Conservation (phyloP, 2,113 vertebrate species). For the Acanthisitta chloris region DNA sequence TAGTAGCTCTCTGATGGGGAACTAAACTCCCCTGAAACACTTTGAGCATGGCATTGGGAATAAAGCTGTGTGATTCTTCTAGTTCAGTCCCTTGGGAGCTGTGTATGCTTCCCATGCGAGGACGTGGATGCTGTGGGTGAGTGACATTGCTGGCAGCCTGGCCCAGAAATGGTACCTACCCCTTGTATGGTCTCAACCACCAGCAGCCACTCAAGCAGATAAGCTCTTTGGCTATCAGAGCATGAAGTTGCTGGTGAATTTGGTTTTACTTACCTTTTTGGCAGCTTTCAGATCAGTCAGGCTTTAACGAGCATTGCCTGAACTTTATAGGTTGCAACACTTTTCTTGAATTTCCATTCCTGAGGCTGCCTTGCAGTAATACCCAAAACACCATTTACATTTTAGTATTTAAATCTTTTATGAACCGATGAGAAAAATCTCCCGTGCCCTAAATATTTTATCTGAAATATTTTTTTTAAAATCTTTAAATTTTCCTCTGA, state of each 20-base stretch:
- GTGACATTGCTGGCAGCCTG: neutral
- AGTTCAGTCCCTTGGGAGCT: neutral
- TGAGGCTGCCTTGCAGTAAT: neutral
- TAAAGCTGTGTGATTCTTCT: neutral
- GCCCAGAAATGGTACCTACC: neutral
- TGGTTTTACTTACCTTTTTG: neutral
- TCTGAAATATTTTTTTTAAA: neutral
- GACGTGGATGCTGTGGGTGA: neutral
- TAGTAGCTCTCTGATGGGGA: neutral
- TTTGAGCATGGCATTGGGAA: neutral
- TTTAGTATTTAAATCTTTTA: conserved; percentile 27
- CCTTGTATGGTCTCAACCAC: neutral
- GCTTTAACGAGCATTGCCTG: neutral
- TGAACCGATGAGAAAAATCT: neutral
- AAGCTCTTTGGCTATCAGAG: neutral
- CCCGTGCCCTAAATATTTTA: conserved; percentile 46
- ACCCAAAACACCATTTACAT: conserved; percentile 20
- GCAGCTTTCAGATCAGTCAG: neutral
- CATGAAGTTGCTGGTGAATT: neutral
- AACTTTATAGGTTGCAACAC: neutral
- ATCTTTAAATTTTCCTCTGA: neutral
- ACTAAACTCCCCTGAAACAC: neutral
- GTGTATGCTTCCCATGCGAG: fast-evolving
- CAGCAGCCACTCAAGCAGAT: neutral
- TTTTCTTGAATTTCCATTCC: neutral